Evolutionary conservation across 2,113 vertebrate species (phyloP).

Genomic region (pig (Sus scrofa)): T2T-Sscrofa CM000812.6:5055001-5055500

Average conservation of each 20-base stretch:
- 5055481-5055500: neutral
- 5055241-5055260: neutral
- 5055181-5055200: neutral
- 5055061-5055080: neutral
- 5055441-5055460: no score
- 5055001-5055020: fast-evolving
- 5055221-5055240: neutral
- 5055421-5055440: fast-evolving
- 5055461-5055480: fast-evolving
- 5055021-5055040: neutral
- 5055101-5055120: no score
- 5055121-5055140: neutral
- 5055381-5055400: neutral
- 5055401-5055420: fast-evolving
- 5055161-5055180: fast-evolving
- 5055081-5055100: neutral
- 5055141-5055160: neutral
- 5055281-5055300: neutral
- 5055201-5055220: fast-evolving
- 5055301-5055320: neutral
- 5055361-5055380: fast-evolving
- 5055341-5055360: neutral
- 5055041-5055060: neutral
- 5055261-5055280: no score
- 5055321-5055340: neutral